These are phyloP conservation scores for Melikaiella ostensackeni DNA, from an alignment of 2,888 invertebrate genomes.

Conservation along the genomic window DNA sequence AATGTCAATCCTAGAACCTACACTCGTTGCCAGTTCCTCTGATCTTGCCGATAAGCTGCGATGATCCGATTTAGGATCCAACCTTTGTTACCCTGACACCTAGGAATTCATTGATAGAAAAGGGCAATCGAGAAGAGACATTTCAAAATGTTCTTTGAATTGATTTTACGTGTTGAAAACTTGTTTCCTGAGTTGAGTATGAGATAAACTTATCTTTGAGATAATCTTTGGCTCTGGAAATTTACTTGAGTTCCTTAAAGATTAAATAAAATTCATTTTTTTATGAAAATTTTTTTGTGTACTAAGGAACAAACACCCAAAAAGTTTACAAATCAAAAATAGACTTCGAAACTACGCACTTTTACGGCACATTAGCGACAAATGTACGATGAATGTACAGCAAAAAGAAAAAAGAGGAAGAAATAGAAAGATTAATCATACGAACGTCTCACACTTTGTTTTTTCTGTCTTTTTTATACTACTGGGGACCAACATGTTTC, in stretches of 20 bases:
- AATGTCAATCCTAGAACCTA: constrained; percentile 47
- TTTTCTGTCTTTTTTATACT: no score
- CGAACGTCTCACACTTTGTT: no score
- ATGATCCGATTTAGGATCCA: not conserved
- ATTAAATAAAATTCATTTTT: not conserved
- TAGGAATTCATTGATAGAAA: not conserved
- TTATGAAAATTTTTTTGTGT: no score
- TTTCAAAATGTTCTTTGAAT: not conserved
- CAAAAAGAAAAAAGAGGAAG: no score
- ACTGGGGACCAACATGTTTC: no score
- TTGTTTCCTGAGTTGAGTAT: not conserved
- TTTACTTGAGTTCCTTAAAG: not conserved
- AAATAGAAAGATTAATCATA: no score
- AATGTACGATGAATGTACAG: no score
- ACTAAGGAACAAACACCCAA: no score
- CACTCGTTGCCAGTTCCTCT: constrained; percentile 41
- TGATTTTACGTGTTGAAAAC: constrained; percentile 3
- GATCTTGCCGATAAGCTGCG: constrained; percentile 41
- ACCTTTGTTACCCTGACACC: constrained; percentile 11
- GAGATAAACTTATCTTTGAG: not conserved
- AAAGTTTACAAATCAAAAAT: no score
- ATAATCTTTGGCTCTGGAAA: not conserved
- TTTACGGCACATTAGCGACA: no score
- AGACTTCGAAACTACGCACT: no score
- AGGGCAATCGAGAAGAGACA: not conserved